These are phyloP conservation scores for Hapalemur alaotrensis DNA, from an alignment of 2,797 vertebrate species.

Conservation along the genomic window DNA sequence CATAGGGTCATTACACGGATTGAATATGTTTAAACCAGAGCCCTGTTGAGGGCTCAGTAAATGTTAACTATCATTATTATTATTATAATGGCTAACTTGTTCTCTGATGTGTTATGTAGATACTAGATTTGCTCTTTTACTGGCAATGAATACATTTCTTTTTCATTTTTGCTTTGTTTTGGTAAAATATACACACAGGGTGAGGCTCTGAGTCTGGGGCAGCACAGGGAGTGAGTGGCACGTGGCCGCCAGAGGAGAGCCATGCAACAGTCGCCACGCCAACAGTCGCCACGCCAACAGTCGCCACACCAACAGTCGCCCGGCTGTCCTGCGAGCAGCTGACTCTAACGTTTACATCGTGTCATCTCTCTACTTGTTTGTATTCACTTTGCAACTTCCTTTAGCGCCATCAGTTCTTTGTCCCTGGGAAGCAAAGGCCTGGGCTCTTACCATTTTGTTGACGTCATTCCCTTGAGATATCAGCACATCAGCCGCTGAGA, in stretches of 20 bases:
- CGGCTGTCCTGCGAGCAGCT: neutral
- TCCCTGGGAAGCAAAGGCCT: neutral
- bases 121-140: neutral
- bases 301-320: too few relatives aligned
- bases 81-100: neutral
- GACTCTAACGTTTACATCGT: neutral
- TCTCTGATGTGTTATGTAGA: neutral
- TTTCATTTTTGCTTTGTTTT: neutral
- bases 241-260: neutral
- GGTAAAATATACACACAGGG: neutral
- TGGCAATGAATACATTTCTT: neutral
- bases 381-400: neutral
- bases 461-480: neutral
- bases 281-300: rapidly evolving
- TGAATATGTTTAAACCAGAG: neutral
- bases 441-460: neutral
- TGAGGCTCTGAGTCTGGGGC: neutral
- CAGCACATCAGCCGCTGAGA: neutral
- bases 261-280: rapidly evolving
- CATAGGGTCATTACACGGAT: neutral
- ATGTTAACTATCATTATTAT: neutral
- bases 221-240: neutral
- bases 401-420: neutral
- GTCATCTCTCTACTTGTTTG: neutral
- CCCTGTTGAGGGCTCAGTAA: neutral